A percentile compares a stretch with the other conserved stretches of the same genome.
Conservation (phyloP, 2,113 vertebrate species). For the Macrotis lagotis region DNA sequence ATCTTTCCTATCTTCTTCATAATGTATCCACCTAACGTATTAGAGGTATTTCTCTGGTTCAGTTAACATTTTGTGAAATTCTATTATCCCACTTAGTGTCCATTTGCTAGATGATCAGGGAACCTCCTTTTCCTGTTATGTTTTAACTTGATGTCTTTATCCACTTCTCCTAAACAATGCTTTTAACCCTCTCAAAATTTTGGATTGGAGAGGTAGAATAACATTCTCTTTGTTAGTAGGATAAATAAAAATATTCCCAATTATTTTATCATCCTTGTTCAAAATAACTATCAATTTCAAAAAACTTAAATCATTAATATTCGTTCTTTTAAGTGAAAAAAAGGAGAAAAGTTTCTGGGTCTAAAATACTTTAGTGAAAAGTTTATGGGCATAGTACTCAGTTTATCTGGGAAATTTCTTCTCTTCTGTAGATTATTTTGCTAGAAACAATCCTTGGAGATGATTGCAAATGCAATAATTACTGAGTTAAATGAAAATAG, state of each 20-base stretch:
- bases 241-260: constrained; percentile 27
- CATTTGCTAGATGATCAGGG: background rate
- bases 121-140: background rate
- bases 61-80: background rate
- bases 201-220: background rate
- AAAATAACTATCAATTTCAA: constrained; percentile 46
- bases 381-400: constrained; percentile 14
- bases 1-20: background rate
- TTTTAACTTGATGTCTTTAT: background rate
- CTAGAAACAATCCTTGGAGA: constrained; percentile 70
- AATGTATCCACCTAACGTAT: background rate
- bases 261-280: constrained; percentile 16
- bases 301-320: constrained; percentile 44
- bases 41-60: background rate
- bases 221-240: constrained; percentile 30
- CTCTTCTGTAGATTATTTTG: constrained; percentile 67
- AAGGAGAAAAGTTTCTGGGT: constrained; percentile 29
- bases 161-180: background rate
- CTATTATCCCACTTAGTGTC: background rate
- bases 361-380: constrained; percentile 26
- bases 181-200: background rate
- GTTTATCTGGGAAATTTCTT: constrained; percentile 16
- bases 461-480: constrained; percentile 68
- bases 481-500: constrained; percentile 67
- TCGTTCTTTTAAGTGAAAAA: constrained; percentile 13